These are phyloP conservation scores for Hydrolagus colliei DNA, from an alignment of 2,797 vertebrate genomes.

Conservation along the genomic window DNA sequence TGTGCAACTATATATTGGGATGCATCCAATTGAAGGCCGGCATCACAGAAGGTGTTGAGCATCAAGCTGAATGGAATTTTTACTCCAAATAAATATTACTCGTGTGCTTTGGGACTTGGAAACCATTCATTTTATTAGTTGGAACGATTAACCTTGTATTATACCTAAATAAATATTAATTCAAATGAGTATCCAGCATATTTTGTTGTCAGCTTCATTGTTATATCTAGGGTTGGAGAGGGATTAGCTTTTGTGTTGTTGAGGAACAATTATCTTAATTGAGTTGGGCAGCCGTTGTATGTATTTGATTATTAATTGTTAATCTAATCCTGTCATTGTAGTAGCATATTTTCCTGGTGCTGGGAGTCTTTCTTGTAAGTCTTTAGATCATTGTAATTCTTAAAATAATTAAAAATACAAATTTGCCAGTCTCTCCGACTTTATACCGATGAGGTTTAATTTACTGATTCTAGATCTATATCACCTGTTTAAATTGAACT, in stretches of 20 bases:
- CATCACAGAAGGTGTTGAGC: too few species aligned
- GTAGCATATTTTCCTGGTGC: neutral
- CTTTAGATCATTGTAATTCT: neutral
- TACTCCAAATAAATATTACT: too few species aligned
- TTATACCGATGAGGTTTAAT: neutral
- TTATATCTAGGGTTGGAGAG: neutral
- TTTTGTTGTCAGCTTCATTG: neutral
- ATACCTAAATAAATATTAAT: neutral
- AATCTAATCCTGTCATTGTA: neutral
- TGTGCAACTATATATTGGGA: too few species aligned
- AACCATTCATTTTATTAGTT: neutral
- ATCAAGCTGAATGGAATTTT: too few species aligned
- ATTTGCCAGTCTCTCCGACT: neutral
- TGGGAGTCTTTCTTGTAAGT: neutral
- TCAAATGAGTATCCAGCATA: conserved; percentile 1
- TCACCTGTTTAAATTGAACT: conserved; percentile 19
- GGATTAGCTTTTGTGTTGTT: neutral
- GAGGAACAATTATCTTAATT: too few species aligned
- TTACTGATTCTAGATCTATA: neutral
- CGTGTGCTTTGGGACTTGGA: neutral
- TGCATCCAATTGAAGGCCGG: too few species aligned
- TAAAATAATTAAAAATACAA: neutral
- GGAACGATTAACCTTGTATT: neutral
- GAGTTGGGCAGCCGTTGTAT: neutral
- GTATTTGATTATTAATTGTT: neutral